Percentiles rank a stretch among this genome's conserved stretches.
These are phyloP conservation scores for Carcharodon carcharias DNA, from an alignment of 2,797 vertebrate species.

Conservation along the genomic window DNA sequence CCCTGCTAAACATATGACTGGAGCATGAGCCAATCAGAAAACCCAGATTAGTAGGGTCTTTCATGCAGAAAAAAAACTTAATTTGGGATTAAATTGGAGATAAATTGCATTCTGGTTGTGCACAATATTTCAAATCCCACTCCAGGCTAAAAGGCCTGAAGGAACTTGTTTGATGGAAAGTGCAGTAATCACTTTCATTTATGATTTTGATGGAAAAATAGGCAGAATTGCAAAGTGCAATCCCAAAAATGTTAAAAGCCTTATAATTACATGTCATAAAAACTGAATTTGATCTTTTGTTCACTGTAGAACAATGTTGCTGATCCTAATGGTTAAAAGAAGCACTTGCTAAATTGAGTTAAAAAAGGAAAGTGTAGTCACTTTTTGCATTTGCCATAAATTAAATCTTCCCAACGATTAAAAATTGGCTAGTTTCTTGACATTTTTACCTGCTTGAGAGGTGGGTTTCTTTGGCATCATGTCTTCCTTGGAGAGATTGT, in stretches of 20 bases:
- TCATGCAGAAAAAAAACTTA: neutral
- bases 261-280: too few relatives aligned
- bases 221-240: neutral
- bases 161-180: neutral
- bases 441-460: constrained; percentile 63
- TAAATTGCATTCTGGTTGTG: neutral
- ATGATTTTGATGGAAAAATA: neutral
- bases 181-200: neutral
- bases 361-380: neutral
- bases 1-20: neutral
- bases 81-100: neutral
- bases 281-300: neutral
- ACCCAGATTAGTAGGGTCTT: neutral
- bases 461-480: constrained; percentile 72
- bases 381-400: neutral
- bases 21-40: neutral
- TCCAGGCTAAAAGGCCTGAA: neutral
- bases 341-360: neutral
- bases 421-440: neutral
- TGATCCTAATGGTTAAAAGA: neutral
- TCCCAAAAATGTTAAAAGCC: neutral
- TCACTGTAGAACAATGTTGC: neutral
- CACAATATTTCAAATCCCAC: neutral
- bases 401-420: neutral
- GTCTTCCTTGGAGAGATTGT: constrained; percentile 82